Evolutionary conservation across 2,888 invertebrate species (phyloP), one percentile per base, ranked within the genome.

Genomic region (Pyrocoelia pectoralis): DNA sequence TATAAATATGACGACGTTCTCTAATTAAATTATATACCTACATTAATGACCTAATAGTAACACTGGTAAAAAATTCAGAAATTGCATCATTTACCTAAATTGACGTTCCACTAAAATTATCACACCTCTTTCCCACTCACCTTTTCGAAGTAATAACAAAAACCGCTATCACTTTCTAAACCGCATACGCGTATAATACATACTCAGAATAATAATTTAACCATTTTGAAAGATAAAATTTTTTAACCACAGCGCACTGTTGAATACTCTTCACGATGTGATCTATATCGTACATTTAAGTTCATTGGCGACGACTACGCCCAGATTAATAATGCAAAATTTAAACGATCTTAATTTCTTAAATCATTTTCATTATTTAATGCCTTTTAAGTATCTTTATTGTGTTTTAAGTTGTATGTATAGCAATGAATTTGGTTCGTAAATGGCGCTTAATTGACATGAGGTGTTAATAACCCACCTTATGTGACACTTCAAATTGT

Each of bases 301-400:
- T 51, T 51, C 38, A 33, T 48, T 19, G 48, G 33, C 17, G 43
- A 43, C 43, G 46, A 46, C 33, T 38, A 57, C 56, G 50, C 56
- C 56, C 18, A 50, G 38, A 33, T 51, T 57, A 14, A 41, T 29
- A 38, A 24, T 58, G 58, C 58, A 52, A 54, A 51, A 50, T 38
- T 55, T 43, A 55, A 56, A 51, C 28, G 33, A 24, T 51, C 19
- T 55, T 61, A 61, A 61, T 51, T 43, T 51, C 55, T 40, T 61
- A 14, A 56, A 61, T 61, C 29, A 59, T 48, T 54, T n/a, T 48
- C 17, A 59, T 17, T 43, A 40, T 24, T 24, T 24, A 24, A 24
- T 24, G 24, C 24, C 24, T 24, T 24, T 24, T 24, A 24, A 24
- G 24, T 6, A 24, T 24, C 24, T 24, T 24, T 6, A 24, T 24